These are phyloP conservation scores for Pelagia noctiluca DNA, from an alignment of 30 jellyfish, hydroid and myxozoan species.

Conservation along the genomic window DNA sequence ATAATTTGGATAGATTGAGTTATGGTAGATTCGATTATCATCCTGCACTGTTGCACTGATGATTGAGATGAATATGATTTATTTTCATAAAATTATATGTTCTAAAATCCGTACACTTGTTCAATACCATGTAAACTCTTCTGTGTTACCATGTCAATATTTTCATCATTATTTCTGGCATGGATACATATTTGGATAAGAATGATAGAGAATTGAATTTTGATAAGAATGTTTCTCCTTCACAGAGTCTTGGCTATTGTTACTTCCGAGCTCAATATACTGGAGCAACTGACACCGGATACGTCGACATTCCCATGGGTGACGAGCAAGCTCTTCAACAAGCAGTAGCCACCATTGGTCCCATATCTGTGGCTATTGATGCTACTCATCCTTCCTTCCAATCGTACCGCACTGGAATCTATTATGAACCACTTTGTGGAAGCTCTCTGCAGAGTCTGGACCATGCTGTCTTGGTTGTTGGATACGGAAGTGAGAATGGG, in stretches of 20 bases:
- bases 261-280: constrained; percentile 79
- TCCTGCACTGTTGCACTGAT: no score
- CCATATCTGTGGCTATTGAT: constrained; percentile 98
- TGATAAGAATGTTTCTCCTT: no score
- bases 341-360: constrained; percentile 98
- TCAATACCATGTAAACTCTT: background rate
- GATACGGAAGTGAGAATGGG: constrained; percentile 97
- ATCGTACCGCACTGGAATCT: constrained; percentile 86
- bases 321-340: constrained; percentile 88
- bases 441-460: constrained; percentile 77
- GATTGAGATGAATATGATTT: background rate
- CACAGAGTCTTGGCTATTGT: constrained; percentile 94
- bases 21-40: no score
- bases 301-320: constrained; percentile 90
- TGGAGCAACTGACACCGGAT: constrained; percentile 90
- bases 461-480: constrained; percentile 99
- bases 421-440: constrained; percentile 96
- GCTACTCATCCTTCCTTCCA: constrained; percentile 94
- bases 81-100: background rate
- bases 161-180: background rate
- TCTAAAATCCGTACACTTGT: background rate
- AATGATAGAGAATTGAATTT: no score
- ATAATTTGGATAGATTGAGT: no score
- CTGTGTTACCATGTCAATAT: background rate
- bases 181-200: background rate